Evolutionary conservation across 2,888 invertebrate genomes (phyloP), one percentile per base, ranked within the genome.

Genomic region (Heliconius sara): DNA sequence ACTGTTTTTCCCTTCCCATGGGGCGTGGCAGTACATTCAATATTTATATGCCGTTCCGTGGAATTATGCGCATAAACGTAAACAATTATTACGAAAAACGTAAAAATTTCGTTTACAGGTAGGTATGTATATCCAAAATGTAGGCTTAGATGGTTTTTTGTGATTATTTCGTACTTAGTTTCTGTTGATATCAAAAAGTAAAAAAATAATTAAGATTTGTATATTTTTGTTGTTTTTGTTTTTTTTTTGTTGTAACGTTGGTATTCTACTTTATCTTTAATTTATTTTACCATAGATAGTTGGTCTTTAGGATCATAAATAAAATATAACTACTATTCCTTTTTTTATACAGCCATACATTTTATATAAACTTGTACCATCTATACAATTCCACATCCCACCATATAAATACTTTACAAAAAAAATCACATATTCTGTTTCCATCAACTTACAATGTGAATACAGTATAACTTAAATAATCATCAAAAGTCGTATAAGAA

Each of bases 401-500:
- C 25, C n/a, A 25, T 7, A 27, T 47, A 75, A 75, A 27, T 65
- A 63, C 47, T 22, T 63, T 65, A 75, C 57, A 57, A 30, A 39
- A 39, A 19, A 72, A 66, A 47, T 47, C 25, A 47, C 39, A 34
- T 65, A 72, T 73, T 65, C 47, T 22, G 12, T 72, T 79, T 43
- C 43, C 10, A 67, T 52, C 60, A 47, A 52, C 16, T 75, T 25
- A n/a, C 67, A 78, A 78, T 77, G 79, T 83, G 76, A 76, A 75
- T 79, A 80, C 81, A 39, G 39, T 39, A 80, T 84, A 83, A 83
- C 82, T 84, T 81, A 80, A 81, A 60, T 80, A 77, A 81, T 79
- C 81, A 80, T 84, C 80, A 87, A 89, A 91, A 91, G 88, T 92
- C 90, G 87, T 86, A 86, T 87, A 89, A 90, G 91, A 91, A 88